These are phyloP conservation scores for Pygocentrus nattereri DNA, from an alignment of 2,797 vertebrate genomes.

Conservation along the genomic window DNA sequence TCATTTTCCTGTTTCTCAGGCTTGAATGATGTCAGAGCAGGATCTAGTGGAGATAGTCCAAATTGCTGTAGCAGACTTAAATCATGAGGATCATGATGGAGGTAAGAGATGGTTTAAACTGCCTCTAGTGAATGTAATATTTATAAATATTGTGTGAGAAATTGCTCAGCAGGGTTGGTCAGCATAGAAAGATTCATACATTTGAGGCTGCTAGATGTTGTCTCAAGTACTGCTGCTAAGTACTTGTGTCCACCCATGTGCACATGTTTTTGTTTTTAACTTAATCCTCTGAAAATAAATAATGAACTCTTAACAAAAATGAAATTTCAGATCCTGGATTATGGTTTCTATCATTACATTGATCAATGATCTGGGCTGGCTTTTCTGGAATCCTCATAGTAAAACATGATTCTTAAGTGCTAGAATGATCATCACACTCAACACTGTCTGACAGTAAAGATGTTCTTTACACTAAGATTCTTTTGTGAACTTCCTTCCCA, in stretches of 20 bases:
- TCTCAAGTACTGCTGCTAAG: not conserved
- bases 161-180: not conserved
- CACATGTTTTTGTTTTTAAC: not conserved
- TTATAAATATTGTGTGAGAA: not conserved
- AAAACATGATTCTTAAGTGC: no score
- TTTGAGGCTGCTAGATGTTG: not conserved
- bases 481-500: no score
- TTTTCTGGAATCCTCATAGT: no score
- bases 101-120: slow-evolving; percentile 72
- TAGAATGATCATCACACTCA: no score
- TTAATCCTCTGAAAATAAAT: no score
- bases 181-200: slow-evolving; percentile 16
- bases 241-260: not conserved
- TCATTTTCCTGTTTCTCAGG: slow-evolving; percentile 56
- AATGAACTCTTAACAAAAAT: not conserved
- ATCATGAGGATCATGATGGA: slow-evolving; percentile 81
- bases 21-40: slow-evolving; percentile 95
- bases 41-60: slow-evolving; percentile 96
- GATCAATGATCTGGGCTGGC: no score
- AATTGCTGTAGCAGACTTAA: slow-evolving; percentile 95
- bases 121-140: not conserved
- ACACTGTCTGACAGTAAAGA: no score
- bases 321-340: not conserved
- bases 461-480: no score
- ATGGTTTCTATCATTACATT: not conserved